phyloP scores from a whole-genome alignment of 2,113 vertebrate species.

The Nettapus auritus region DNA sequence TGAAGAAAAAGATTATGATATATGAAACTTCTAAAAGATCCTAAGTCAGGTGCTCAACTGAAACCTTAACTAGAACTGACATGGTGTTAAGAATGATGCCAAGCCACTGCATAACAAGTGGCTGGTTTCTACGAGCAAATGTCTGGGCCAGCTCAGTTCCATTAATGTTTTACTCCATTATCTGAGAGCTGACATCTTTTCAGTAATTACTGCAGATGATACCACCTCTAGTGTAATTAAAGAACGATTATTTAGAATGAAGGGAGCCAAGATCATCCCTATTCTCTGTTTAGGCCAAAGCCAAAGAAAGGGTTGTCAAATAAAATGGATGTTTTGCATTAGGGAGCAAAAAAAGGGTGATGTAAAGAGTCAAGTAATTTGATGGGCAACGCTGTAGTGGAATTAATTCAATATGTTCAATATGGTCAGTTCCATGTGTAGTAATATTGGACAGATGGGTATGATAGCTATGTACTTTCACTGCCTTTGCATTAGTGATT shows the following conservation, averaged over 20 bases:
- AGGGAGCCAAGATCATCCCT: constrained; percentile 82
- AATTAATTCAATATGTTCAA: constrained; percentile 71
- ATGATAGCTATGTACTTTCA: constrained; percentile 19
- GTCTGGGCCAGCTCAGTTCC: constrained; percentile 38
- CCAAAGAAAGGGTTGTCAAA: constrained; percentile 79
- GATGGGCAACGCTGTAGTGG: constrained; percentile 41
- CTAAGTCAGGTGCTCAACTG: neutral
- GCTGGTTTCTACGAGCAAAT: constrained; percentile 13
- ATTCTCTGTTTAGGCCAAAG: constrained; percentile 77
- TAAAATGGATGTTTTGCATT: constrained; percentile 79
- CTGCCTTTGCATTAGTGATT: constrained; percentile 55
- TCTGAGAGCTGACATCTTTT: constrained; percentile 82
- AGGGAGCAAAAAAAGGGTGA: constrained; percentile 68
- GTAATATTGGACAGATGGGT: constrained; percentile 60
- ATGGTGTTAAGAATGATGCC: neutral
- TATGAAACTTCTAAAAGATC: neutral
- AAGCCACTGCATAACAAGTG: neutral
- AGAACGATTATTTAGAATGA: constrained; percentile 83
- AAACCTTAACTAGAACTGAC: constrained; percentile 2
- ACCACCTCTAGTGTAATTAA: constrained; percentile 88
- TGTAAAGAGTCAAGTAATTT: constrained; percentile 62
- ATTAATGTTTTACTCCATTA: constrained; percentile 78
- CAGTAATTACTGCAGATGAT: constrained; percentile 86
- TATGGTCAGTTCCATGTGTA: constrained; percentile 43
- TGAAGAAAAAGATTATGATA: neutral